Base-by-base conservation (phyloP, 2,797 vertebrate genomes). In the Microctenopoma stevenorrisi region DNA sequence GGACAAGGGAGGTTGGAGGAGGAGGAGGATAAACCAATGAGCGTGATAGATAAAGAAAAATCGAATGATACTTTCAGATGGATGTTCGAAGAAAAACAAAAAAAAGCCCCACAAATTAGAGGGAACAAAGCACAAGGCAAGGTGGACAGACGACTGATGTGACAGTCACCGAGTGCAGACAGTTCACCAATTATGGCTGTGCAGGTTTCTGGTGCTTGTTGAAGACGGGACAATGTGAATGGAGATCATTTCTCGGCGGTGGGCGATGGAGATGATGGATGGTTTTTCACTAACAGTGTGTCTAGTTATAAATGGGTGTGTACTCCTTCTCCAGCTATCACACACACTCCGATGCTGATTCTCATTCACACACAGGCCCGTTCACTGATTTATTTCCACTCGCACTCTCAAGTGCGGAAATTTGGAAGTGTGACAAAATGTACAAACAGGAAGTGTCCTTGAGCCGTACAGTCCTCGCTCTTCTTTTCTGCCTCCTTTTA, bases 371-470 rank as follows among this genome's bases (percentile, higher is more conserved):
- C 50, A 42, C 54, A n/a, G 61, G 49, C 54, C 0, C 43, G 77
- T 78, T 50, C 5, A 49, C 81, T 89, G 87, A 90, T 91, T 89
- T 90, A 90, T 88, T 81, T 65, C 80, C 84, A 84, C 82, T 85
- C 76, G 75, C 38, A n/a, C 78, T 75, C 74, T 79, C 51, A 71
- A 89, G 85, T 72, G 87, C 2, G 47, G 84, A 85, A 82, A 82
- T 68, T 84, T 89, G 89, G 88, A 89, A 65, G 56, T 49, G 74
- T 74, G 83, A 89, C 91, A 90, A 84, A 79, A 86, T 79, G 79
- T 62, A 60, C 71, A 69, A 86, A 80, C 51, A 86, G 81, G 77
- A 89, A 62, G 2, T 70, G 86, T 83, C 88, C 88, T 85, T 91
- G 84, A 72, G 59, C 69, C n/a, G 33, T 11, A 4, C 7, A 4